Evolutionary conservation across 2,113 vertebrate species (phyloP), one percentile per base, ranked within the genome.

Genomic region (Cyanoderma ruficeps): DNA sequence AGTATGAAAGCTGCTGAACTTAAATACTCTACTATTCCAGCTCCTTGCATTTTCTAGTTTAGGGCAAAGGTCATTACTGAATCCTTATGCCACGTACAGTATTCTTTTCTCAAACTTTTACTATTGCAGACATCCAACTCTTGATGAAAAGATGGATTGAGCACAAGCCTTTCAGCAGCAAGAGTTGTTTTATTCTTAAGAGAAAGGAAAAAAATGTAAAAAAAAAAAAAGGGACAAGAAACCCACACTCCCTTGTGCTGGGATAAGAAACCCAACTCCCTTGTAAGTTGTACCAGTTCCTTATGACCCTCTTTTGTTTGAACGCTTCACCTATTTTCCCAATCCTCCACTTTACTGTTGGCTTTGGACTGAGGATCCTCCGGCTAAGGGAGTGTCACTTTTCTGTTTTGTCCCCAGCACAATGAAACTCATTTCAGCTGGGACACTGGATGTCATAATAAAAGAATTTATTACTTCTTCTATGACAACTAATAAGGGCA

Each of bases 71-170:
- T 92, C 93, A 35, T 52, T 75, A 33, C 68, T 83, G 72, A 95
- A 92, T 83, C 90, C 76, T 75, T 90, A 68, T 72, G 49, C 70
- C 88, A 92, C 5, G 5, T 87, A 85, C 33, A 61, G 71, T 41
- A 87, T 94, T 96, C 95, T 95, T 97, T 95, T 93, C 88, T 89
- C 86, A 93, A 96, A 94, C 76, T 94, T 95, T 96, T 95, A 90
- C 85, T 93, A 46, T 78, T 71, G 84, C 83, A 93, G 86, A 78
- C 56, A 90, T 61, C 72, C 80, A 90, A 23, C 90, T 94, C 93
- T 46, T 95, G 96, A 93, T 96, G 94, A 93, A 96, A 97, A 90
- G 88, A 78, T 14, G 41, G 78, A 91, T 25, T 74, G 89, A 87
- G 87, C 81, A 64, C 42, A 72, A 90, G 55, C 33, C 55, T 87